Evolutionary conservation across 2,797 vertebrate genomes (phyloP).

Genomic region (Lithobates pipiens): DNA sequence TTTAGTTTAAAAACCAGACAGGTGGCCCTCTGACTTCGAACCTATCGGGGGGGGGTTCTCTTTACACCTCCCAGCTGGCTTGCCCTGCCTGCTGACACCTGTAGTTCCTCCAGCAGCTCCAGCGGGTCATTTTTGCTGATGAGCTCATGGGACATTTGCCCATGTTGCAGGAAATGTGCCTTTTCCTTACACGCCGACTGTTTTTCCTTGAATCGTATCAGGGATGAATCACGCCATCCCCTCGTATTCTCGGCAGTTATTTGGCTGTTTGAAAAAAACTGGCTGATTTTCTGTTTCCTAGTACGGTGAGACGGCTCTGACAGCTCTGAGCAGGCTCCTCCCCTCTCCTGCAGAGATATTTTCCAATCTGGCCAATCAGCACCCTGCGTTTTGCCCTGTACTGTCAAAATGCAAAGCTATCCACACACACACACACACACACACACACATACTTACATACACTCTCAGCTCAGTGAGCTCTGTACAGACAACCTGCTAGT

Average conservation of each 20-base stretch:
- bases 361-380: conserved; percentile 67
- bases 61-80: too few relatives aligned
- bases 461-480: conserved; percentile 4
- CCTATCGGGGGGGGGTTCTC: too few relatives aligned
- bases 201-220: conserved; percentile 34
- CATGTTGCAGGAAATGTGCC: background rate
- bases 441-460: background rate
- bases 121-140: background rate
- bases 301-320: conserved; percentile 63
- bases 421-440: conserved; percentile 48
- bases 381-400: conserved; percentile 57
- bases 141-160: background rate
- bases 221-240: conserved; percentile 10
- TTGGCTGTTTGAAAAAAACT: conserved; percentile 18
- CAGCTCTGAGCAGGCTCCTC: conserved; percentile 68
- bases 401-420: conserved; percentile 73
- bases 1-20: too few relatives aligned
- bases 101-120: background rate
- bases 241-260: conserved; percentile 46
- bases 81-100: background rate
- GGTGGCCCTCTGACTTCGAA: too few relatives aligned
- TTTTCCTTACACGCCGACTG: conserved; percentile 4
- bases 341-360: conserved; percentile 73
- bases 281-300: conserved; percentile 26
- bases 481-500: conserved; percentile 19